Evolutionary conservation across 2,797 vertebrate species (phyloP), one percentile per base, ranked within the genome.

Genomic region (Enteromius afrohamiltoni): DNA sequence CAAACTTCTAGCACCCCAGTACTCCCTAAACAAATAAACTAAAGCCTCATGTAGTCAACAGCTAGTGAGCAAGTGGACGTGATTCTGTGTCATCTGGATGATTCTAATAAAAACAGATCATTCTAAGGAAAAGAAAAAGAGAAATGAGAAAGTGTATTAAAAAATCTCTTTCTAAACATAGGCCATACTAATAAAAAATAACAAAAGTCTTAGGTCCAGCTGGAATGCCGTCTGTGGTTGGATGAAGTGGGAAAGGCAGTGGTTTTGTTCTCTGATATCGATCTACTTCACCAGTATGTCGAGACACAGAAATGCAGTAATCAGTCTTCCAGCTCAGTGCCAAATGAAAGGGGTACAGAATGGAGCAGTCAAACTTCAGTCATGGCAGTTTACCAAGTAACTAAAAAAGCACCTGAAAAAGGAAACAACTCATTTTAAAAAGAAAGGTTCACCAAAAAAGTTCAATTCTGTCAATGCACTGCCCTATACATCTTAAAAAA

Each of bases 271-370:
- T 86, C 26, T 87, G 76, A 84, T 91, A 92, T 93, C 89, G 90
- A 89, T 90, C 91, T 87, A 85, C 87, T 91, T 93, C 90, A 91
- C 90, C 87, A 11, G 88, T 89, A 87, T 90, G 92, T 93, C 90
- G 85, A 85, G 85, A 84, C 82, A 13, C 7, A 0, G 71, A 86
- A 88, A 91, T 91, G 86, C 77, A 86, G 88, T 64, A 88, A 92
- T 93, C 89, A 88, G 88, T 91, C 89, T 76, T 13, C 16, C 45
- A 81, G 68, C 16, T 37, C 40, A 82, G 87, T 88, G 92, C 92
- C 92, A 91, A 81, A 55, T 88, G 69, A 85, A 71, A 85, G 5
- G 45, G 51, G 62, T n/a, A 40, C 34, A n/a, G 49, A 65, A 55
- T 69, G 42, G n/a, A 71, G 62, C 11, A 26, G 29, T 85, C 64